Base-by-base conservation (phyloP, 2,888 invertebrate species). In the Protodeltote pygarga region DNA sequence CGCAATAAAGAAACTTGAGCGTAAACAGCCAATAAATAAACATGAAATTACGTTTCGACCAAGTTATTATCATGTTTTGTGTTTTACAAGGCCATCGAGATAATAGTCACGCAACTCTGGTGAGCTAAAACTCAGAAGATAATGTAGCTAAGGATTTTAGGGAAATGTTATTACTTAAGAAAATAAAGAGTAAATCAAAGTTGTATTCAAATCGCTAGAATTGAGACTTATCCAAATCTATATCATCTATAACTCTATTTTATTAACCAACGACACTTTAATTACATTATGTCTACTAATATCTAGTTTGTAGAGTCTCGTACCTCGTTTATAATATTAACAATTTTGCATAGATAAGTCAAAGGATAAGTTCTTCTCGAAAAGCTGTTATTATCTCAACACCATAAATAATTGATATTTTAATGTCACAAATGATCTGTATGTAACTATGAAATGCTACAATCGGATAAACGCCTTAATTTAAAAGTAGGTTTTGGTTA, bases 391-490 rank as follows among this genome's bases (percentile, higher is more conserved):
- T 80, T 89, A 89, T 90, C 89, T 86, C 80, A 79, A 78, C 81
- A 77, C 88, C 78, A 89, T 91, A 90, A 90, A 90, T 90, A 88
- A 90, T 89, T 89, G 89, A 90, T 91, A 91, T 91, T 91, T 88
- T 88, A 89, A 89, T 89, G 89, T 88, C 90, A 88, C 90, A 89
- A 89, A 90, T 89, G 87, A 89, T 90, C 89, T 89, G 89, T 89
- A 84, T 83, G 87, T 89, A 86, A 86, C 85, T 87, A 82, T 78
- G 75, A 80, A 77, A 75, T 70, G 60, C 42, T 63, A 52, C 47
- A 54, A 65, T 63, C 55, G 44, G 44, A 57, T 58, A 81, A 81
- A 65, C 73, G 54, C 71, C 70, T 73, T 75, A 79, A 50, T 65
- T 53, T 54, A 49, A 46, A 54, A 15, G 11, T 1, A 16, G 9